Evolutionary conservation across 2,113 vertebrate genomes (phyloP).

Genomic region (Zapus hudsonius): DNA sequence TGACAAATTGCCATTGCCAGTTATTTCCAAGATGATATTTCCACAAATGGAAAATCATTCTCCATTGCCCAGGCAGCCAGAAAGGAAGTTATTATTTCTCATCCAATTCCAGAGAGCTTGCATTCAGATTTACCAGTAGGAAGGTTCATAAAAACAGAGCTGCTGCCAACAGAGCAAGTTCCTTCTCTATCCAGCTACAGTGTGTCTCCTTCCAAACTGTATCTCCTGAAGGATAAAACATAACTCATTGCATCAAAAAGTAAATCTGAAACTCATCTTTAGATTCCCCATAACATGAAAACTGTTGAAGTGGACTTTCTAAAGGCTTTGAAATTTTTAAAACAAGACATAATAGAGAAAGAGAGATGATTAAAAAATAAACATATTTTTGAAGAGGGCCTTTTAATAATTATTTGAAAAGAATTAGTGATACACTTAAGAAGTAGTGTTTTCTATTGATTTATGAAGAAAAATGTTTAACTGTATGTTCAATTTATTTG

Average conservation of each 20-base stretch:
- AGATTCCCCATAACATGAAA: conserved; percentile 48
- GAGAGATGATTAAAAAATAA: conserved; percentile 41
- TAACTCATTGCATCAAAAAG: conserved; percentile 61
- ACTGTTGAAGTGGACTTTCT: conserved; percentile 58
- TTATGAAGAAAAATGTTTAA: conserved; percentile 61
- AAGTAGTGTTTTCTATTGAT: conserved; percentile 45
- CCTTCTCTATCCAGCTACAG: conserved; percentile 61
- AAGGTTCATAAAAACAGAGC: conserved; percentile 76
- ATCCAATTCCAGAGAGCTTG: conserved; percentile 66
- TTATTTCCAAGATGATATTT: conserved; percentile 78
- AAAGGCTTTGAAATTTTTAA: conserved; percentile 55
- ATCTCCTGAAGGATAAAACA: conserved; percentile 65
- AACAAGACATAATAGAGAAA: conserved; percentile 2
- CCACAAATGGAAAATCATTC: conserved; percentile 79
- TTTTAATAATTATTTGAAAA: conserved; percentile 63
- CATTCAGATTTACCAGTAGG: conserved; percentile 78
- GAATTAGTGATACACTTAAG: conserved; percentile 1
- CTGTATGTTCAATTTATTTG: conserved; percentile 50
- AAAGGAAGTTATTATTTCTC: conserved; percentile 79
- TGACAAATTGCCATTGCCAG: conserved; percentile 75
- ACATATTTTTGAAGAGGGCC: conserved; percentile 34
- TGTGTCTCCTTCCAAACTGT: conserved; percentile 57
- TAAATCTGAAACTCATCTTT: conserved; percentile 60
- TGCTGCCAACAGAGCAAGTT: conserved; percentile 72
- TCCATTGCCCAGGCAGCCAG: conserved; percentile 69